Evolutionary conservation across 2,888 invertebrate genomes (phyloP).

Genomic region (Rosalia funebris): DNA sequence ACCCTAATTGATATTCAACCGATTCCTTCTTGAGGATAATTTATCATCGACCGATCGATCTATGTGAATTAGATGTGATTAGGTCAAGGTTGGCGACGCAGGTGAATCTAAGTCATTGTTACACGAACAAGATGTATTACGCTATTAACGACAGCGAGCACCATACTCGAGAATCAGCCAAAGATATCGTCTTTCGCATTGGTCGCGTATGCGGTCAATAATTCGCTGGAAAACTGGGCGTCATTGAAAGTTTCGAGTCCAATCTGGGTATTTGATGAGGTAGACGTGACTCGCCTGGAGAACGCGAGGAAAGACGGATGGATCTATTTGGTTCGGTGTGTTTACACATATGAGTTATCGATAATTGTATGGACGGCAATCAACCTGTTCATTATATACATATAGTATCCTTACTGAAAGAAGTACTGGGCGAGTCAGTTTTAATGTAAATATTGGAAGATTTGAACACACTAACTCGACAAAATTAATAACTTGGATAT

Average conservation of each 20-base stretch:
- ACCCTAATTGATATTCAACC: not conserved
- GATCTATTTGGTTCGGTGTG: not conserved
- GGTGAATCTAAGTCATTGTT: slow-evolving; percentile 15
- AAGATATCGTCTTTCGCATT: not conserved
- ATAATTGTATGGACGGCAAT: not conserved
- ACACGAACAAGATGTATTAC: not conserved
- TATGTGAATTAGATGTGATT: slow-evolving; percentile 11
- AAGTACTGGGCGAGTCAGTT: too few species aligned
- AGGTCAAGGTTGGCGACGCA: slow-evolving; percentile 9
- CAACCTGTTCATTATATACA: too few species aligned
- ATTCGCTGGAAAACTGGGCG: slow-evolving; percentile 3
- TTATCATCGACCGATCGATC: slow-evolving; percentile 1
- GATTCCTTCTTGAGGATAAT: not conserved
- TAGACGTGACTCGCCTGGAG: slow-evolving; percentile 7
- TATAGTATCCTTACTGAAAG: too few species aligned
- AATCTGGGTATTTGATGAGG: slow-evolving; percentile 1
- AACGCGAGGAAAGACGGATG: slow-evolving; percentile 1
- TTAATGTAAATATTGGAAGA: too few species aligned
- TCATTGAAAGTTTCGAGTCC: slow-evolving; percentile 4
- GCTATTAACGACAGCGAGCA: slow-evolving; percentile 6
- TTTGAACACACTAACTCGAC: too few species aligned
- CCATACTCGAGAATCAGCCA: not conserved
- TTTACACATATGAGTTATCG: not conserved
- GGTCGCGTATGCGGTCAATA: not conserved
- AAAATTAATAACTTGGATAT: too few species aligned